Evolutionary conservation across 2,113 vertebrate species (phyloP).

Genomic region (Glaucomys volans): DNA sequence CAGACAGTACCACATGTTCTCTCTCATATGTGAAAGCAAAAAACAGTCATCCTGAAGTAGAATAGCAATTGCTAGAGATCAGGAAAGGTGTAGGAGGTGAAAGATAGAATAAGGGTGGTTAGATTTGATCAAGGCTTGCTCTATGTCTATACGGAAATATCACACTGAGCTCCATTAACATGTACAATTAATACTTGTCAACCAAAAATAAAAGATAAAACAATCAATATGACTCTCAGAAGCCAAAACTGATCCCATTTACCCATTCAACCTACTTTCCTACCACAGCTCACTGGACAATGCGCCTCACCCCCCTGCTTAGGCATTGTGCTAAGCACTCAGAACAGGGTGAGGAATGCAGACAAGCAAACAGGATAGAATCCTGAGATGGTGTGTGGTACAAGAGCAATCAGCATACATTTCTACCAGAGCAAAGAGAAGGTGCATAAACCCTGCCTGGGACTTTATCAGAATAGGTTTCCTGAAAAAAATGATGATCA

Average conservation of each 20-base stretch:
- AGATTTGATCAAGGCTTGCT: background rate
- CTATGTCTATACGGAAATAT: background rate
- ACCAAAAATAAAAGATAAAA: background rate
- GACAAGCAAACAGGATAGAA: background rate
- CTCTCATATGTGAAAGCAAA: background rate
- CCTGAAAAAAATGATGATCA: background rate
- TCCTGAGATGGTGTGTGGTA: too few species aligned
- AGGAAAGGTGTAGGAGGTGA: background rate
- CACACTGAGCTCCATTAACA: background rate
- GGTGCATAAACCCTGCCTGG: background rate
- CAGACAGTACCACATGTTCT: background rate
- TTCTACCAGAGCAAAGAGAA: background rate
- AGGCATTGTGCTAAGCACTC: background rate
- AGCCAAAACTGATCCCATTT: constrained; percentile 12
- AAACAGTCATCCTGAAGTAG: background rate
- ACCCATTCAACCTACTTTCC: background rate
- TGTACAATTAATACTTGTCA: background rate
- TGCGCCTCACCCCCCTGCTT: background rate
- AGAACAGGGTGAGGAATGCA: background rate
- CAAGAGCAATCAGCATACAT: background rate
- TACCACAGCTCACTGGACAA: background rate
- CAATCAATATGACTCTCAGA: background rate
- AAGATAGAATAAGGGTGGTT: background rate
- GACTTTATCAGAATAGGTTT: background rate
- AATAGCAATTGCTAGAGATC: background rate